Evolutionary conservation across 2,113 vertebrate species (phyloP).

Genomic region (Aramus guarauna): DNA sequence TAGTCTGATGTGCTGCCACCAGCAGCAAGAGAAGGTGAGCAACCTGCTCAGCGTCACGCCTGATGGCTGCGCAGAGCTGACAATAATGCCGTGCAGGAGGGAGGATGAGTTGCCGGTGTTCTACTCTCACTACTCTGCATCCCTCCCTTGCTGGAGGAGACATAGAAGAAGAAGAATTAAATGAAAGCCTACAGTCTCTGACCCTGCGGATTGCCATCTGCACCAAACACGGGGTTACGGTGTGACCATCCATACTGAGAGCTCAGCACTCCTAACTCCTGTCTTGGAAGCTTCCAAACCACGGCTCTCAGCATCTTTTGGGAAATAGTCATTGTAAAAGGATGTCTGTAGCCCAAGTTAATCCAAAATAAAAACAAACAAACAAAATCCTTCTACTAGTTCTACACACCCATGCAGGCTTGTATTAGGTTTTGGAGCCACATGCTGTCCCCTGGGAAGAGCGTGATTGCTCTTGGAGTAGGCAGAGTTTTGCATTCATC

Average conservation of each 20-base stretch:
- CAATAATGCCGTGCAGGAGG: accelerated
- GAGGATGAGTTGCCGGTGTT: accelerated
- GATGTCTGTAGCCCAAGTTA: background rate
- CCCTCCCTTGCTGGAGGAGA: background rate
- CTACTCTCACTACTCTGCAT: background rate
- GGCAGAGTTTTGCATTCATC: background rate
- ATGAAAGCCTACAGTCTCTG: background rate
- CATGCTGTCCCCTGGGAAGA: background rate
- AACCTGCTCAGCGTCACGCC: background rate
- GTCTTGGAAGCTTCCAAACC: background rate
- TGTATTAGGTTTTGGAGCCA: background rate
- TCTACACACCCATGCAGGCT: background rate
- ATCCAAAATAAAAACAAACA: background rate
- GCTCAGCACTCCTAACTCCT: background rate
- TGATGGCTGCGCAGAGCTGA: background rate
- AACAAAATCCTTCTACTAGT: background rate
- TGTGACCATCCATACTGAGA: background rate
- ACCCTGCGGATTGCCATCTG: background rate
- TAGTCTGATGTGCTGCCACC: background rate
- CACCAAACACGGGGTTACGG: accelerated
- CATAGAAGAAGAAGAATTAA: background rate
- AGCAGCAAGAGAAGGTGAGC: background rate
- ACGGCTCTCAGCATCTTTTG: background rate
- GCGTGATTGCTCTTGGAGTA: background rate
- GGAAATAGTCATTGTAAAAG: background rate